A percentile compares a stretch with the other conserved stretches of the same genome.
Evolutionary conservation across 2,888 invertebrate genomes (phyloP).

Genomic region (Torymus texanus): DNA sequence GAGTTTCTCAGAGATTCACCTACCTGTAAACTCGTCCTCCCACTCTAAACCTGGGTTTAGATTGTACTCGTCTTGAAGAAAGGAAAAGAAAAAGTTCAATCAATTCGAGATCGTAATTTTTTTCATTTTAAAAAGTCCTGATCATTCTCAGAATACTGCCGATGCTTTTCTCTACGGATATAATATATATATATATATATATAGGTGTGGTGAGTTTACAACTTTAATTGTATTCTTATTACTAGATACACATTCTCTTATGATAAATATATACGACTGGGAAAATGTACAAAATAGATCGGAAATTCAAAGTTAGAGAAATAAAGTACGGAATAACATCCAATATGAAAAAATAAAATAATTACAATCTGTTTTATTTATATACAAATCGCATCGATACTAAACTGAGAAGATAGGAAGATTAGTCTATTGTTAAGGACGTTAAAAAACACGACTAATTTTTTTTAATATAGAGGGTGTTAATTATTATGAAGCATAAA

Average conservation of each 20-base stretch:
- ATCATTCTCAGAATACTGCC: conserved; percentile 55
- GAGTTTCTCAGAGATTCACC: conserved; percentile 77
- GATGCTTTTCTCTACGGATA: conserved; percentile 26
- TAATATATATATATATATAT: neutral
- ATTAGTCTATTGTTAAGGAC: conserved; percentile 51
- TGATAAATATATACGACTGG: neutral
- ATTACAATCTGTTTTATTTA: conserved; percentile 9
- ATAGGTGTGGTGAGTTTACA: too few relatives aligned
- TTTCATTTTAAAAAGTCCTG: conserved; percentile 58
- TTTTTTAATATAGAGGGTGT: conserved; percentile 46
- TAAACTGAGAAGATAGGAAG: conserved; percentile 52
- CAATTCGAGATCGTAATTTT: conserved; percentile 73
- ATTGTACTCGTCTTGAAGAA: conserved; percentile 98
- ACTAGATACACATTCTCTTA: conserved; percentile 20
- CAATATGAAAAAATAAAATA: conserved; percentile 7
- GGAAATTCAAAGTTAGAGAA: conserved; percentile 4
- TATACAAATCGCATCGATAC: conserved; percentile 44
- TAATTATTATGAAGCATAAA: neutral
- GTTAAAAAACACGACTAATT: conserved; percentile 41
- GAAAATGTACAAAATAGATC: neutral
- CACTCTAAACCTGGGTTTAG: conserved; percentile 99
- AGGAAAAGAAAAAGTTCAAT: conserved; percentile 77
- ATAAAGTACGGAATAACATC: neutral
- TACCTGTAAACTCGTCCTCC: conserved; percentile 99
- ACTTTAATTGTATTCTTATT: neutral